Conservation (phyloP, 37 sponge, comb jelly and placozoan genomes). For the Halichondria panicea region DNA sequence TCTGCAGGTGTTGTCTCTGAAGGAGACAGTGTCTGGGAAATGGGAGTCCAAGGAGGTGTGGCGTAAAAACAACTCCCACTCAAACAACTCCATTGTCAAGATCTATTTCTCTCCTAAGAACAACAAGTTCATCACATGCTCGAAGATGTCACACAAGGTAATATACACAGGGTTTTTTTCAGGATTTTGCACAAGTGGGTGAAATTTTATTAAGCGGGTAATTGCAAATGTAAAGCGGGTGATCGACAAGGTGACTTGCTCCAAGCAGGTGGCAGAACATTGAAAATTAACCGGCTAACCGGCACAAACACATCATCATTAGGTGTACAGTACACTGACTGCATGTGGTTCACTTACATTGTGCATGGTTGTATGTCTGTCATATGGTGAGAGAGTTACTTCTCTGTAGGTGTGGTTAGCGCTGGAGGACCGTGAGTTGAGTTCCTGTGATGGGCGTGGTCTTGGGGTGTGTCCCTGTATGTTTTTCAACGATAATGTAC, state of each 20-base stretch:
- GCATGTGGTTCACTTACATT: neutral
- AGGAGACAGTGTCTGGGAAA: neutral
- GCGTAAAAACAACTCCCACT: slow-evolving; percentile 13
- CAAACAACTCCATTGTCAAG: slow-evolving; percentile 8
- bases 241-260: neutral
- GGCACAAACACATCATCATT: too few species aligned
- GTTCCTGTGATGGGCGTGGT: slow-evolving; percentile 14
- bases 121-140: slow-evolving; percentile 42
- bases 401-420: slow-evolving; percentile 38
- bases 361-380: neutral
- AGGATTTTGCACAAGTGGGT: too few species aligned
- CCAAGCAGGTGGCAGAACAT: too few species aligned
- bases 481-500: slow-evolving; percentile 43
- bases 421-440: slow-evolving; percentile 4
- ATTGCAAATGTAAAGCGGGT: too few species aligned
- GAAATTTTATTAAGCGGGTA: too few species aligned
- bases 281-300: too few species aligned
- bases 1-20: slow-evolving; percentile 1
- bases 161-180: neutral
- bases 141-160: slow-evolving; percentile 33
- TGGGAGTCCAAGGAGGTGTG: slow-evolving; percentile 4
- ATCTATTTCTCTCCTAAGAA: slow-evolving; percentile 56
- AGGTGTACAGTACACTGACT: neutral
- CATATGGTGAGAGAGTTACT: neutral
- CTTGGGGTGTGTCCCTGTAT: slow-evolving; percentile 25